Conservation (phyloP, 1,140 invertebrate genomes). For the Whitmania pigra region DNA sequence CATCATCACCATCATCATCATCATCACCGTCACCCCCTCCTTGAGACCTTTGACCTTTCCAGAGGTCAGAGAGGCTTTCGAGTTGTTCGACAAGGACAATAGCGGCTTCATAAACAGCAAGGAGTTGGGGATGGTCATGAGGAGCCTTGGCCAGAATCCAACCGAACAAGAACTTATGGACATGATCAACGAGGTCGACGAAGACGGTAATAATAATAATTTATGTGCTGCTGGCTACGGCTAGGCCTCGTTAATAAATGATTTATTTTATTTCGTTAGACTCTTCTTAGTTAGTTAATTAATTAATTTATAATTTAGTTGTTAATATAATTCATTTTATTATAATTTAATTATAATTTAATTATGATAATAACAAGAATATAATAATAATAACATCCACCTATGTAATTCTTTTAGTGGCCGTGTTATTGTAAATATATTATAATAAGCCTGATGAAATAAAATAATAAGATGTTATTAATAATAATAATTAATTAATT, state of each 20-base stretch:
- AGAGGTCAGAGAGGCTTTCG: conserved; percentile 26
- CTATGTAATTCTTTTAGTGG: not conserved
- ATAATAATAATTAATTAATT: conserved; percentile 36
- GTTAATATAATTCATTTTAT: too few species aligned
- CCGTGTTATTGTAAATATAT: not conserved
- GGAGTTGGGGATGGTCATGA: conserved; percentile 26
- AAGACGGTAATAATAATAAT: too few species aligned
- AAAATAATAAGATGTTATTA: too few species aligned
- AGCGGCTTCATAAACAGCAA: conserved; percentile 25
- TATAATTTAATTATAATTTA: too few species aligned
- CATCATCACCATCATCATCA: not conserved
- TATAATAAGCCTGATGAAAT: too few species aligned
- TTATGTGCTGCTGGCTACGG: not conserved
- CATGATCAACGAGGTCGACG: conserved; percentile 26
- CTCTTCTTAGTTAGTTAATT: too few species aligned
- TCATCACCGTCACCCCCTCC: not conserved
- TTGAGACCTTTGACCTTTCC: not conserved
- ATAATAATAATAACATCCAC: too few species aligned
- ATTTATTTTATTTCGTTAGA: too few species aligned
- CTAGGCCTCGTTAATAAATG: too few species aligned
- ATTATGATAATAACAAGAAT: too few species aligned
- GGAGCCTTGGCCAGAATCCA: conserved; percentile 25
- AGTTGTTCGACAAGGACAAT: conserved; percentile 27
- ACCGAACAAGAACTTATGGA: conserved; percentile 26
- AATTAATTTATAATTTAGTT: too few species aligned